Evolutionary conservation across 1,140 invertebrate species (phyloP).

Genomic region (Nasonia giraulti): DNA sequence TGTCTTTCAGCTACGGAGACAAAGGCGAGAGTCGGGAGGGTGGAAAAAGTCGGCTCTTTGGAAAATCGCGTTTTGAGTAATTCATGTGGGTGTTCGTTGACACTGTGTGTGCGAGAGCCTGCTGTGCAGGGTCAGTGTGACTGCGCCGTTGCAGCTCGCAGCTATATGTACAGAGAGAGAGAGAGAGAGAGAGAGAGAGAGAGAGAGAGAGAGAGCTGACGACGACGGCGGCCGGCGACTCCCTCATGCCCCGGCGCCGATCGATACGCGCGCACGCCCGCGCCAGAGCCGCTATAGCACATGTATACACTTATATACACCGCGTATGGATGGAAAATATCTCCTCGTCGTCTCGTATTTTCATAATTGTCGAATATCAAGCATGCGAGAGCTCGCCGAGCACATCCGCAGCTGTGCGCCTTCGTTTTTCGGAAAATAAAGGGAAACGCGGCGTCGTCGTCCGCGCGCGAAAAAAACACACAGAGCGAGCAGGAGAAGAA

Average conservation of each 20-base stretch:
- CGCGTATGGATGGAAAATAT: neutral
- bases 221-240: constrained; percentile 12
- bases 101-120: constrained; percentile 6
- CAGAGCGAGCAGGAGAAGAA: neutral
- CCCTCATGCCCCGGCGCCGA: constrained; percentile 18
- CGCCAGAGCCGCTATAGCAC: neutral
- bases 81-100: neutral
- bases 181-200: too few relatives aligned
- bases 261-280: constrained; percentile 26
- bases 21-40: neutral
- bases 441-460: constrained; percentile 8
- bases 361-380: constrained; percentile 5
- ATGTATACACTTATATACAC: neutral
- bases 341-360: too few relatives aligned
- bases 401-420: neutral
- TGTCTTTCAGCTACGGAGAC: neutral
- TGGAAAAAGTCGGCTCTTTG: neutral
- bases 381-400: neutral
- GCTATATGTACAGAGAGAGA: too few relatives aligned
- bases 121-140: constrained; percentile 39
- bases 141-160: neutral
- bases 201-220: neutral
- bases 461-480: neutral
- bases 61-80: neutral
- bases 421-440: constrained; percentile 44